Evolutionary conservation across 2,797 vertebrate genomes (phyloP).

Genomic region (Gadopsis bispinosus): DNA sequence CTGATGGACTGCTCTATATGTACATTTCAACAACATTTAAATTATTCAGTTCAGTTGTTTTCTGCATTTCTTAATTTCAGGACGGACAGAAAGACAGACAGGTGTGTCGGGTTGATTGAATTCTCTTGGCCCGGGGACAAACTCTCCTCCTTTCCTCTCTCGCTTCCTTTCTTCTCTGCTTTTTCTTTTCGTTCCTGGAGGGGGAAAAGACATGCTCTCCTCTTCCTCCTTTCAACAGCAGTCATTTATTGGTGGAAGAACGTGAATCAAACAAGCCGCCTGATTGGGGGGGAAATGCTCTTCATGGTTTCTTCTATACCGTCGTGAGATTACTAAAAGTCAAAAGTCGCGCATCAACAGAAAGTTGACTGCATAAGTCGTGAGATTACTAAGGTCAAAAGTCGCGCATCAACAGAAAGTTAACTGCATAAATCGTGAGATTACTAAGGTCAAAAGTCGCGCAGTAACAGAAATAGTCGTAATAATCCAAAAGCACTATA

Average conservation of each 20-base stretch:
- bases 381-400: too few relatives aligned
- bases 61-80: conserved; percentile 27
- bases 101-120: conserved; percentile 60
- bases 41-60: conserved; percentile 48
- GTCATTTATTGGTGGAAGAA: neutral
- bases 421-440: too few relatives aligned
- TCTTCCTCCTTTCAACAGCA: conserved; percentile 12
- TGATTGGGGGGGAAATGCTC: neutral
- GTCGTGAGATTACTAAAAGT: too few relatives aligned
- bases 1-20: conserved; percentile 33
- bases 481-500: too few relatives aligned
- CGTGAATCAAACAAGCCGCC: conserved; percentile 6
- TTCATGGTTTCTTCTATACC: too few relatives aligned
- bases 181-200: conserved; percentile 16
- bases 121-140: conserved; percentile 36
- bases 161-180: conserved; percentile 12
- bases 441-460: too few relatives aligned
- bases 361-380: too few relatives aligned
- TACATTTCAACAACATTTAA: conserved; percentile 38
- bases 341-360: too few relatives aligned
- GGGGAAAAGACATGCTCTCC: conserved; percentile 12
- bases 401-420: too few relatives aligned
- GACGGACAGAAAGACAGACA: conserved; percentile 40
- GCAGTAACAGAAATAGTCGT: too few relatives aligned
- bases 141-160: neutral